These are phyloP conservation scores for Elysia chlorotica DNA, from an alignment of 1,140 invertebrate species.

Conservation along the genomic window DNA sequence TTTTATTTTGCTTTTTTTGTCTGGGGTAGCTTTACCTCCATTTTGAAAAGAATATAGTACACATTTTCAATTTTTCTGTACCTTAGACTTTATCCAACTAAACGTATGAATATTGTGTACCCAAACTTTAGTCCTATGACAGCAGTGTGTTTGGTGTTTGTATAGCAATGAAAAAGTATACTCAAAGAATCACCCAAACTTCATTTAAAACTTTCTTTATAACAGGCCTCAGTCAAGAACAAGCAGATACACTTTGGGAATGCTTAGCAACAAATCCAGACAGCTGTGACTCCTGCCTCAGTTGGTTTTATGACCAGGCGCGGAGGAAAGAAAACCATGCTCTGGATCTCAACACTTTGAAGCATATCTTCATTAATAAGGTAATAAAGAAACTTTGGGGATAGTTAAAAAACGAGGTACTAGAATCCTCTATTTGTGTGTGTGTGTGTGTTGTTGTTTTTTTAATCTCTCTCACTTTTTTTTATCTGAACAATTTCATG, in stretches of 20 bases:
- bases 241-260: conserved; percentile 88
- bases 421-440: too few relatives aligned
- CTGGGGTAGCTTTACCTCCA: neutral
- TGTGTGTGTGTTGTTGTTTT: too few relatives aligned
- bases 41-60: neutral
- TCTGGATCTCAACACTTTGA: conserved; percentile 80
- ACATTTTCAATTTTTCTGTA: neutral
- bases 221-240: conserved; percentile 79
- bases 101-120: too few relatives aligned
- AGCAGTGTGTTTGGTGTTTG: too few relatives aligned
- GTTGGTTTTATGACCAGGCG: conserved; percentile 87
- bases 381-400: conserved; percentile 32
- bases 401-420: too few relatives aligned
- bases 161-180: too few relatives aligned
- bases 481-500: too few relatives aligned
- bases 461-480: too few relatives aligned
- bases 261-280: conserved; percentile 81
- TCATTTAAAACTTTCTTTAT: neutral
- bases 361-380: conserved; percentile 87
- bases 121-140: too few relatives aligned
- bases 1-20: too few relatives aligned
- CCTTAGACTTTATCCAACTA: too few relatives aligned
- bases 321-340: conserved; percentile 83
- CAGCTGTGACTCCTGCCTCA: conserved; percentile 88
- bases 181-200: neutral